Evolutionary conservation across 1,140 invertebrate species (phyloP).

Genomic region (Wiebesia pumilae): DNA sequence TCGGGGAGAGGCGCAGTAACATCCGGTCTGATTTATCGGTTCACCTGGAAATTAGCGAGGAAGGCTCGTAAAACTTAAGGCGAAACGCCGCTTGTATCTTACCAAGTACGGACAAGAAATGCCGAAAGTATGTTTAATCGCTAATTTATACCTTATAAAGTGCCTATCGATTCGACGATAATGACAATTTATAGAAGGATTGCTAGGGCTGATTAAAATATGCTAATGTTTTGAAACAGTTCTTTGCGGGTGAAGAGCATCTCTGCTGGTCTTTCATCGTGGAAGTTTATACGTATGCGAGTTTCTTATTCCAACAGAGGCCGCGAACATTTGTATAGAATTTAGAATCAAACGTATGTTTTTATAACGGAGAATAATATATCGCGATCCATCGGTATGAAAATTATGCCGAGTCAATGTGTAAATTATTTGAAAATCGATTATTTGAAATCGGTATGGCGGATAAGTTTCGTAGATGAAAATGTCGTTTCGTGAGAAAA

Average conservation of each 20-base stretch:
- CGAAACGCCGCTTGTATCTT: background rate
- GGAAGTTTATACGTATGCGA: too few relatives aligned
- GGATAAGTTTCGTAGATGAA: too few relatives aligned
- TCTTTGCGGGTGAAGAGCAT: slow-evolving; percentile 4
- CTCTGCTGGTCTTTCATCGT: background rate
- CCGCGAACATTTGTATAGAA: background rate
- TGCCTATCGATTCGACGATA: slow-evolving; percentile 6
- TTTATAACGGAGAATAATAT: background rate
- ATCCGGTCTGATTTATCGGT: slow-evolving; percentile 30
- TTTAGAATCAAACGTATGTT: background rate
- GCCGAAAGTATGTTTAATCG: slow-evolving; percentile 9
- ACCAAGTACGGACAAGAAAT: background rate
- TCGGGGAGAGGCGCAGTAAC: background rate
- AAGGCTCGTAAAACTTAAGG: background rate
- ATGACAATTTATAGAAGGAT: slow-evolving; percentile 38
- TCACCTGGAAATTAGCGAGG: slow-evolving; percentile 21
- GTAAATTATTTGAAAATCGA: background rate
- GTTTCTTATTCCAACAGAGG: too few relatives aligned
- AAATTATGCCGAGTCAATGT: background rate
- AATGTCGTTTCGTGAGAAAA: too few relatives aligned
- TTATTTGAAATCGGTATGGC: too few relatives aligned
- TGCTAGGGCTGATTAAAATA: slow-evolving; percentile 11
- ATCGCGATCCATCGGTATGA: background rate
- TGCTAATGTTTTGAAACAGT: background rate
- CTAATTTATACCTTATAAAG: slow-evolving; percentile 36